These are phyloP conservation scores for Tenualosa thibaudeaui DNA, from an alignment of 2,797 vertebrate genomes.

Conservation along the genomic window DNA sequence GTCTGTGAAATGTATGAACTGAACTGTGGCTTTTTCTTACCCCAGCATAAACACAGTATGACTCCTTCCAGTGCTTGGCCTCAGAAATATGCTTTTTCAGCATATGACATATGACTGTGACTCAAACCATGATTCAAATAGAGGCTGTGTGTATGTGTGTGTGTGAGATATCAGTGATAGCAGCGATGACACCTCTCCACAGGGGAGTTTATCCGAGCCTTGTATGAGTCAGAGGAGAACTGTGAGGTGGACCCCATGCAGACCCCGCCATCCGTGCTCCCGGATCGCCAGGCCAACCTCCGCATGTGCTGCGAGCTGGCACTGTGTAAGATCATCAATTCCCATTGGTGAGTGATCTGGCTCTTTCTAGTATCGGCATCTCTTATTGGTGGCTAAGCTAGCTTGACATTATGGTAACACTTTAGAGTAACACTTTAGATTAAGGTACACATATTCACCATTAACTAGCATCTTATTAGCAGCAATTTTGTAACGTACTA, in stretches of 20 bases:
- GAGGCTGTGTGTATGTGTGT: too few species aligned
- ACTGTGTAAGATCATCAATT: conserved; percentile 99
- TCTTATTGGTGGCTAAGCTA: background rate
- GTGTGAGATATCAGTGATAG: background rate
- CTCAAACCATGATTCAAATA: too few species aligned
- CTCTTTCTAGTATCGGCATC: background rate
- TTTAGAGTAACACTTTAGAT: too few species aligned
- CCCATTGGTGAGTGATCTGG: conserved; percentile 85
- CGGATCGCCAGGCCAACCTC: conserved; percentile 96
- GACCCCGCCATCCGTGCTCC: conserved; percentile 89
- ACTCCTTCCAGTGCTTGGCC: background rate
- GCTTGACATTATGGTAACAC: too few species aligned
- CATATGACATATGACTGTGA: background rate
- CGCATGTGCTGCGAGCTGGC: conserved; percentile 98
- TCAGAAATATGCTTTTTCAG: background rate
- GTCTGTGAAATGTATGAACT: background rate
- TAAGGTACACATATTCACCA: too few species aligned
- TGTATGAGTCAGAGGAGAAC: conserved; percentile 98
- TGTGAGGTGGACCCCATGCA: conserved; percentile 98
- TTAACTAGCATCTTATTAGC: too few species aligned
- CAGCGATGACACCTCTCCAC: background rate
- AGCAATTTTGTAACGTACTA: too few species aligned
- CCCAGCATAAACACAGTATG: background rate
- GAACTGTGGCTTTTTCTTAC: background rate
- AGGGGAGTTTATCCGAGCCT: conserved; percentile 96